Conservation (phyloP, 1,140 invertebrate species). For the Diorhabda sublineata region DNA sequence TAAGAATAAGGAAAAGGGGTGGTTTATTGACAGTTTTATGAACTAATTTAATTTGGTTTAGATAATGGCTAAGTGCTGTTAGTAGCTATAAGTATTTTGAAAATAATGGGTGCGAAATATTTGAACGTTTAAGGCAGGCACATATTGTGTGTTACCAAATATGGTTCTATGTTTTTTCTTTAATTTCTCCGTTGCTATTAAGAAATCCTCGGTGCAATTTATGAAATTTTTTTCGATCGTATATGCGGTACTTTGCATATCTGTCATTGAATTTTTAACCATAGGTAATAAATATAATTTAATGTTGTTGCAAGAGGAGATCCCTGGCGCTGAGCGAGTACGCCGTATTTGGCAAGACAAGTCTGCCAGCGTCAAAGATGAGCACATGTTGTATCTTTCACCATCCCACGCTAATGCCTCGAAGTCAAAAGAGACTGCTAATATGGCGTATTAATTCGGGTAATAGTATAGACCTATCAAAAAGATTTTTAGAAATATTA, state of each 20-base stretch:
- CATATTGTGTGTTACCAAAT: too few species aligned
- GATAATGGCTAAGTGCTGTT: too few species aligned
- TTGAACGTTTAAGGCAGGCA: too few species aligned
- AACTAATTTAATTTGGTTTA: too few species aligned
- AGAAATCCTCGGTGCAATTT: neutral
- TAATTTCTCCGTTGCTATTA: neutral
- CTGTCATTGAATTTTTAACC: slow-evolving; percentile 27
- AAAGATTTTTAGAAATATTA: neutral
- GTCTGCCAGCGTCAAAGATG: slow-evolving; percentile 30
- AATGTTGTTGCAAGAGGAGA: slow-evolving; percentile 38
- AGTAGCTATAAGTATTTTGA: too few species aligned
- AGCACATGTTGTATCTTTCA: slow-evolving; percentile 19
- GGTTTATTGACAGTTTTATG: too few species aligned
- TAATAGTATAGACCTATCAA: neutral
- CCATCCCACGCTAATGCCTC: slow-evolving; percentile 27
- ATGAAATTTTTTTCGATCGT: neutral
- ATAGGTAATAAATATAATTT: slow-evolving; percentile 37
- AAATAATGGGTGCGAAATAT: too few species aligned
- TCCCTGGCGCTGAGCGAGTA: slow-evolving; percentile 30
- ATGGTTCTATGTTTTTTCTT: too few species aligned
- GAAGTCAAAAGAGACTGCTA: slow-evolving; percentile 17
- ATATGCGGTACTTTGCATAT: slow-evolving; percentile 14
- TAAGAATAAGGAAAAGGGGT: too few species aligned
- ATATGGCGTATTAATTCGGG: slow-evolving; percentile 12
- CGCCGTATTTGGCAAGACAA: slow-evolving; percentile 36